Conservation (phyloP, 1,140 invertebrate species). For the Liolophura sinensis region DNA sequence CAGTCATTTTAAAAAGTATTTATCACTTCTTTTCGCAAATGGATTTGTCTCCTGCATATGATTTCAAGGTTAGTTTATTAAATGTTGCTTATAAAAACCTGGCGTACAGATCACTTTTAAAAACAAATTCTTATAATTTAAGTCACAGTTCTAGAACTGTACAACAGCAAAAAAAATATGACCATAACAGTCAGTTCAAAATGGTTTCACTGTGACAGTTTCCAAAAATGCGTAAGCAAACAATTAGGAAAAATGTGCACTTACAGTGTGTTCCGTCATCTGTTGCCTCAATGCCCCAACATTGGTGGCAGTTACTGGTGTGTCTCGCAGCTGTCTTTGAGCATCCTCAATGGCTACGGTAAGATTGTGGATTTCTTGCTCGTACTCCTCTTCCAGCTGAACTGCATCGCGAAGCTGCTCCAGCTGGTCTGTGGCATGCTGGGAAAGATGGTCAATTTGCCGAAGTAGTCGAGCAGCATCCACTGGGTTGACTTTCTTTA, state of each 20-base stretch:
- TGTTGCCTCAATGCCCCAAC: slow-evolving; percentile 82
- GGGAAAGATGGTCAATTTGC: slow-evolving; percentile 8
- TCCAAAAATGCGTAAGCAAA: no score
- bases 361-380: slow-evolving; percentile 39
- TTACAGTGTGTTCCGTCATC: slow-evolving; percentile 88
- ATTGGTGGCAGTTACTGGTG: slow-evolving; percentile 78
- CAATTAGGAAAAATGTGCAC: slow-evolving; percentile 52
- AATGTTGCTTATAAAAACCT: no score
- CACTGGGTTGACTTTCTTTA: slow-evolving; percentile 1
- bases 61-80: no score
- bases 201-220: no score
- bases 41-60: no score
- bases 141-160: no score
- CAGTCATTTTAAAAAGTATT: no score
- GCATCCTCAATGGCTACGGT: slow-evolving; percentile 78
- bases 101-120: no score
- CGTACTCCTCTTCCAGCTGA: slow-evolving; percentile 68
- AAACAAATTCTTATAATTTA: no score
- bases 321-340: slow-evolving; percentile 81
- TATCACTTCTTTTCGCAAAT: no score
- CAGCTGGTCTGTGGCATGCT: slow-evolving; percentile 33
- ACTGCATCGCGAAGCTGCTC: slow-evolving; percentile 70
- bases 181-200: no score
- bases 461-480: slow-evolving; percentile 2
- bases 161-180: no score